Evolutionary conservation across 2,888 invertebrate genomes (phyloP), one percentile per base, ranked within the genome.

Genomic region (Drosophila anceps): DNA sequence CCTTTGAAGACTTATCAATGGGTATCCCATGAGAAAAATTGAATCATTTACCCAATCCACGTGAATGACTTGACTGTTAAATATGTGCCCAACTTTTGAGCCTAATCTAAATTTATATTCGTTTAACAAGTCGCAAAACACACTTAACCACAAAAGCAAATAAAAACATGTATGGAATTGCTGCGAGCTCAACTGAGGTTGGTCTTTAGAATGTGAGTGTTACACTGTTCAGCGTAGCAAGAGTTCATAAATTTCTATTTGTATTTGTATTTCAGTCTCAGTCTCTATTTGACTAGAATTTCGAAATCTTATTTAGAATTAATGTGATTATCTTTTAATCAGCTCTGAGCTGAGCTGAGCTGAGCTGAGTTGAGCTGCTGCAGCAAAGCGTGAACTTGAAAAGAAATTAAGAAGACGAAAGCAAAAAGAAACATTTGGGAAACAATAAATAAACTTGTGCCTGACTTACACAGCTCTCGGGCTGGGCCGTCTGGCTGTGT

Each of bases 41-140:
- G 44, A 60, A 75, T 44, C 62, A 69, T 73, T 66, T 57, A 76
- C 64, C 64, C 69, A 62, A 48, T 68, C 5, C 35, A 27, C 15
- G 10, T 4, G 24, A 24, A 44, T 68, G 60, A 53, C 43, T 68
- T 20, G 50, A 43, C 69, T 54, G 39, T 66, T 43, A 54, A 53
- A 64, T 58, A 55, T 76, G 73, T 71, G 86, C 73, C 72, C 54
- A 76, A 79, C 69, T 84, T 81, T 76, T 69, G 79, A 60, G 73
- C 68, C 73, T 76, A 82, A 84, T 73, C 71, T 65, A 76, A 79
- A 84, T 87, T 82, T 82, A 84, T 82, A 59, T 82, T 57, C 73
- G 79, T 64, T 73, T 77, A 82, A 73, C 65, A 70, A 71, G 79
- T 66, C 72, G 44, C 64, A 57, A 29, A 53, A 51, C 41, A 69